A percentile compares a stretch with the other conserved stretches of the same genome.
phyloP scores from a whole-genome alignment of 2,797 vertebrate species.

The Euphonia xanthogaster region DNA sequence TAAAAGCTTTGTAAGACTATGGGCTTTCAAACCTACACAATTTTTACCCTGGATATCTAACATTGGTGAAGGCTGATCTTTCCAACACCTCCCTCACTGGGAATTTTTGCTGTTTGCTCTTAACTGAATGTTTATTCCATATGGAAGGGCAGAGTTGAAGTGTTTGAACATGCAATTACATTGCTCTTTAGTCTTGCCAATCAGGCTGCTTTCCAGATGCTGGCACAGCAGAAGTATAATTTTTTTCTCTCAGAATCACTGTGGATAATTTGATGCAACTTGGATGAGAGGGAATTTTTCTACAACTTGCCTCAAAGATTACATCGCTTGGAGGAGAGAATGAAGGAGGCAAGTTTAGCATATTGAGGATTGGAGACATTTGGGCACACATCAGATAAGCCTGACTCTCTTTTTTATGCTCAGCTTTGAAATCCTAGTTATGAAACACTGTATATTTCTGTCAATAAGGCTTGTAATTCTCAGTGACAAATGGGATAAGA shows the following conservation, averaged over 20 bases:
- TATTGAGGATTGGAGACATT: background rate
- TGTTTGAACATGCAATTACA: background rate
- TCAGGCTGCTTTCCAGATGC: slow-evolving; percentile 51
- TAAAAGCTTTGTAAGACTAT: background rate
- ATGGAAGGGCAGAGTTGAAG: background rate
- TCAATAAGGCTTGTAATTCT: background rate
- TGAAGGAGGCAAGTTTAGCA: background rate
- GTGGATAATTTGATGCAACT: slow-evolving; percentile 31
- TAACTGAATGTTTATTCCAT: background rate
- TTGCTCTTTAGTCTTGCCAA: slow-evolving; percentile 29
- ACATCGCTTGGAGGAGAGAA: background rate
- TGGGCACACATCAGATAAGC: background rate
- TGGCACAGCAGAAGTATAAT: slow-evolving; percentile 14
- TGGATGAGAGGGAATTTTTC: background rate
- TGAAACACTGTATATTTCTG: background rate
- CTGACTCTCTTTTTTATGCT: background rate
- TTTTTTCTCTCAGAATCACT: slow-evolving; percentile 8
- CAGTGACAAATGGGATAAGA: slow-evolving; percentile 1
- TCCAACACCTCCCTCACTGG: background rate
- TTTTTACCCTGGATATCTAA: background rate
- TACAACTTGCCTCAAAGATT: slow-evolving; percentile 9
- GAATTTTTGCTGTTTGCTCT: slow-evolving; percentile 9
- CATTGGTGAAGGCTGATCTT: background rate
- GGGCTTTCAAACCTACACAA: background rate
- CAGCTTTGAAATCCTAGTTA: background rate